Base-by-base conservation (phyloP, 2,888 invertebrate species). In the Nomada fucata region DNA sequence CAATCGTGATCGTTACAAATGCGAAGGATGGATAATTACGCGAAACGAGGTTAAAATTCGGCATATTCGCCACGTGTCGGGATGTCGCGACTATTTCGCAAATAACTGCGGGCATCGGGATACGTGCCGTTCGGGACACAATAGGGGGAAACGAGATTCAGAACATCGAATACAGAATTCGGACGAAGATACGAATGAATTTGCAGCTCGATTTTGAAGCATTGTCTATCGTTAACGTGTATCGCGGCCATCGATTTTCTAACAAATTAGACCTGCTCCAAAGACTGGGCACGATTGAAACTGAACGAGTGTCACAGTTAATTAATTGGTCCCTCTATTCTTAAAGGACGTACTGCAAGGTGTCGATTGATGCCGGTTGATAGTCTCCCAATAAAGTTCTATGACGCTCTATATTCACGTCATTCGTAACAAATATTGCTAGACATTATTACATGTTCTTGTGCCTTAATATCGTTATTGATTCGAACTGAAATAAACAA, bases 121-220 rank as follows among this genome's bases (percentile, higher is more conserved):
- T 63, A 71, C 67, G 61, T 52, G 71, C 47, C 71, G 59, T 67
- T 55, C 53, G 67, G 44, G n/a, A 36, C 42, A 80, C 75, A 82
- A 80, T 80, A 29, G 75, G 11, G 11, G 60, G 55, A 75, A 82
- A 82, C 70, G 75, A 74, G 75, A 60, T 71, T 68, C 71, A 52
- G 75, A 70, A 69, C 74, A 64, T 77, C 57, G 61, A 74, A 81
- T 61, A 55, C 55, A 18, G 57, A 29, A 36, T 36, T 42, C 18
- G 26, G 13, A 44, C 64, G 60, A 82, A 75, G 75, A 83, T 82
- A 75, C 75, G 79, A 82, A 83, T 83, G 82, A 57, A 82, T 82
- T 73, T 71, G 50, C 55, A 52, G 63, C 60, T 64, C 64, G 77
- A 50, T 67, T 74, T 70, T 67, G 67, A 50, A 61, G 64, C 69